Evolutionary conservation across 2,797 vertebrate species (phyloP), one percentile per base, ranked within the genome.

Genomic region (Pangasius djambal): DNA sequence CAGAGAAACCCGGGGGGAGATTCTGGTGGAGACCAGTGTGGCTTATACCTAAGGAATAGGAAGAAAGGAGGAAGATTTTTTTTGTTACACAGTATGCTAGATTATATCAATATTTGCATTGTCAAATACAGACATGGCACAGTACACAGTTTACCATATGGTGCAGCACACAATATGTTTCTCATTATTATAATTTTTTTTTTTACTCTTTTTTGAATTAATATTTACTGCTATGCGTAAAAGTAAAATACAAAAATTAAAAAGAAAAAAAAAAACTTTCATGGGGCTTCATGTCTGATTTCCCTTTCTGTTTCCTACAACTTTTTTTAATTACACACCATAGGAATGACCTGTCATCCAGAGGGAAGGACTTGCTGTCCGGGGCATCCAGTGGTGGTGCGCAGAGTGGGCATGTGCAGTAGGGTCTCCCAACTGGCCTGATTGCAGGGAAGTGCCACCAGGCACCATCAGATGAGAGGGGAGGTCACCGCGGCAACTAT

Each of bases 301-400:
- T 84, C 61, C 28, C 0, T 67, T 69, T 20, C n/a, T 37, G 31
- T 37, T 85, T 52, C 50, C 10, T 69, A 69, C 50, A 50, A 18
- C 44, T 37, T 85, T 65, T 13, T 63, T 57, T 10, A 48, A 82
- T 70, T 75, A 95, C 95, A 94, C 91, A 99, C 98, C 97, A 48
- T 99, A 99, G 63, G 98, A 98, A 93, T 98, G 98, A 59, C 98
- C 98, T 81, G 98, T 97, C 98, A 99, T 98, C 98, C 98, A 99
- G 88, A 99, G 93, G 77, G 98, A 99, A 91, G 98, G 98, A 94
- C 98, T 99, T 94, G 97, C 97, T 87, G 97, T 98, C 91, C 98
- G 97, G 93, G 97, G 97, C 96, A 99, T 97, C 98, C 98, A 99
- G 88, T 98, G 98, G 1, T 98, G 96, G 89, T 98, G 98, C 4